Base-by-base conservation (phyloP, 2,797 vertebrate species). In the Euthynnus affinis region DNA sequence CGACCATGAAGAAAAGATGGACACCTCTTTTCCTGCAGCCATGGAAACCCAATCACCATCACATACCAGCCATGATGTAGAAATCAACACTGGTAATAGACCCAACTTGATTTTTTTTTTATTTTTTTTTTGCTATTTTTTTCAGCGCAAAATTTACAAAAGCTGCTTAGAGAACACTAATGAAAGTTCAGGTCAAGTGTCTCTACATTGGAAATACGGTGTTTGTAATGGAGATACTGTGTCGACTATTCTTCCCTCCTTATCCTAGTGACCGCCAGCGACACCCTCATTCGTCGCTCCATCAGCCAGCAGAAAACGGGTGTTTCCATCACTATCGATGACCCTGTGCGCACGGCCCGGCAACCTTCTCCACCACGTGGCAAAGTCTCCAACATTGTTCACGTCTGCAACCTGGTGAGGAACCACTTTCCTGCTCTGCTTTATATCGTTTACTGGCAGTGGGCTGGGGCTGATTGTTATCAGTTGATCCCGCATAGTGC, bases 251-350 rank as follows among this genome's bases (percentile, higher is more conserved):
- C 10, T 29, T 34, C 9, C 6, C 9, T 29, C 18, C 32, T 55
- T 20, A 12, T 61, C 32, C 10, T 70, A 98, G 97, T 96, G 83
- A 94, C 94, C 4, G 90, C 96, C 58, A 91, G 95, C 57, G 96
- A 97, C 68, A 96, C 95, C 4, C 93, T 96, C 81, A 94, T 97
- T 57, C 95, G 96, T 23, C 96, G 97, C 71, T 97, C 96, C 64
- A 96, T 97, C 90, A 98, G 96, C 91, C 97, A 98, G 90, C 97
- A 97, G 90, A 97, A 96, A 90, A 94, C 94, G 0, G 96, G 96
- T 3, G 96, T 98, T 78, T 97, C 96, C 74, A 94, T 98, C 87
- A 97, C 97, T 51, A 98, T 98, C 5, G 97, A 98, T 51, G 97
- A 98, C 83, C 97, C 97, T 0, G 96, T 98, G 57, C 96, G 97